A percentile compares a stretch with the other conserved stretches of the same genome.
phyloP scores from a whole-genome alignment of 2,113 vertebrate species.

The Scopus umbretta region DNA sequence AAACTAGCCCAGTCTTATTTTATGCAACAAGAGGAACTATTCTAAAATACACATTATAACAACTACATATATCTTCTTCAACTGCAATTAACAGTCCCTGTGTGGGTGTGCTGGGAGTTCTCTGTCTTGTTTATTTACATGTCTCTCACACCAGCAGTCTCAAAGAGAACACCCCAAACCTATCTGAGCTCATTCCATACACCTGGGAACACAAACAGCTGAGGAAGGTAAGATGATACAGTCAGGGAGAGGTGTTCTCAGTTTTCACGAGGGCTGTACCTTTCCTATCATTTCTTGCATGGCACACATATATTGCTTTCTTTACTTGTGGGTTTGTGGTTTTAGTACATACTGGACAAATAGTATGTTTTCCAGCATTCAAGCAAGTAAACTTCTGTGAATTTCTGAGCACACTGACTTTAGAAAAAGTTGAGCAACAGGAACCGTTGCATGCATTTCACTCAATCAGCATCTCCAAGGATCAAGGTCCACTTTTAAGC shows the following conservation, averaged over 20 bases:
- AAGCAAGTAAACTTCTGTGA: neutral
- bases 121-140: neutral
- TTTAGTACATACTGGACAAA: neutral
- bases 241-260: neutral
- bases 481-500: neutral
- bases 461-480: neutral
- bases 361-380: neutral
- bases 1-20: neutral
- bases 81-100: neutral
- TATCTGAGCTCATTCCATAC: neutral
- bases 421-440: no score
- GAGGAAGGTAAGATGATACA: neutral
- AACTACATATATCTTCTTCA: neutral
- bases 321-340: neutral
- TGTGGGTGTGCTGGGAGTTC: neutral
- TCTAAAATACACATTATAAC: neutral
- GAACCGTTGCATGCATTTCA: no score
- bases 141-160: neutral
- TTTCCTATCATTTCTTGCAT: neutral
- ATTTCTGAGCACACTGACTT: neutral
- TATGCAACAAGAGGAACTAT: neutral
- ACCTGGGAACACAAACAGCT: neutral
- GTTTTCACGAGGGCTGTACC: neutral
- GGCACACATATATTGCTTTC: neutral
- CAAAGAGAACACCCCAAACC: neutral